Base-by-base conservation (phyloP, 1,140 invertebrate genomes). In the Drosophila obscura region DNA sequence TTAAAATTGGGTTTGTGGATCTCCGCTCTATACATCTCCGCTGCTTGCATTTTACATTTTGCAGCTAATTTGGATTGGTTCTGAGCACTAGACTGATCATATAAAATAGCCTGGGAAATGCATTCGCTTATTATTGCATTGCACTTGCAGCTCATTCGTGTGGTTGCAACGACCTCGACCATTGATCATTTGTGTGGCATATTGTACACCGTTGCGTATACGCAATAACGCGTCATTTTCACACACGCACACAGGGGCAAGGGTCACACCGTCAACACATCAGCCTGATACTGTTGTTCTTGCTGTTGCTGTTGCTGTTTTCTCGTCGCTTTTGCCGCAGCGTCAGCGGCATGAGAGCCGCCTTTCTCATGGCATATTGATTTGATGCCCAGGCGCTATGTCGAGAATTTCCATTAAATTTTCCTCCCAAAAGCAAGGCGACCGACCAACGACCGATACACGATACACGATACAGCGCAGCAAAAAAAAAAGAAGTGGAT, bases 401-500 rank as follows among this genome's bases (percentile, higher is more conserved):
- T 79, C 67, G 83, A 79, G 83, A 88, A 88, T 89, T 88, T 88
- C 79, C 83, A 88, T 89, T 88, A 88, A 88, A 88, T 88, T 88
- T 67, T 59, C 82, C 72, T 56, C 44, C 56, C 72, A 59, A 75
- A 59, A 75, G 53, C 53, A 58, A 69, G 60, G 24, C 79, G 58
- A 49, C 51, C 56, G 46, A 49, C 51, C 56, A 44, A 43, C 79
- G 62, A 60, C 62, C 46, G 46, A 39, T 51, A 24, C 50, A 28
- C 52, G 31, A 55, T 55, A 78, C 50, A 19, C 19, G 19, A 1
- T 19, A 19, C 22, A 51, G 24, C 45, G 13, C 49, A 43, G 15
- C 58, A 45, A 52, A 49, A 57, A 68, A 43, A 55, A 69, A 39
- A 13, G 9, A 43, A 65, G 73, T 11, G 35, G 8, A 11, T 31